phyloP scores from a whole-genome alignment of 2,113 vertebrate species.

The Myrmecophaga tridactyla region DNA sequence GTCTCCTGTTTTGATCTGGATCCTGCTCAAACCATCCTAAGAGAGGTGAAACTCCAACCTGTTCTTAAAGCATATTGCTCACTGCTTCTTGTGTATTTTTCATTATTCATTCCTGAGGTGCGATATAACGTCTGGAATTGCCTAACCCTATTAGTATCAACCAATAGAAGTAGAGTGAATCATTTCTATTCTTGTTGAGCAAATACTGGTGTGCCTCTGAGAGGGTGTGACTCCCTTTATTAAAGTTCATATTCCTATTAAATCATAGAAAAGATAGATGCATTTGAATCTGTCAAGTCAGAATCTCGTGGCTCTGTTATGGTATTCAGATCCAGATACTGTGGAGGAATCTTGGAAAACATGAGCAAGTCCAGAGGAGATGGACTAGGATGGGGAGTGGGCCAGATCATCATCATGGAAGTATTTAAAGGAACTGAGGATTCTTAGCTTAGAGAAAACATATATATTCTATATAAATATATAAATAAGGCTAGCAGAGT shows the following conservation, averaged over 20 bases:
- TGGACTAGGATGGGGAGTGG: background rate
- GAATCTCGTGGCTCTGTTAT: background rate
- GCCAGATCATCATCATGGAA: background rate
- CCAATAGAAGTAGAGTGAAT: background rate
- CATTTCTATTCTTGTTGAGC: background rate
- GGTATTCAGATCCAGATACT: background rate
- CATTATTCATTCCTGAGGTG: background rate
- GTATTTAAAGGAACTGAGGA: background rate
- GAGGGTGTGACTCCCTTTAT: background rate
- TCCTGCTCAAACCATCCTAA: background rate
- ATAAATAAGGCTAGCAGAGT: background rate
- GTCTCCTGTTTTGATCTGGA: background rate
- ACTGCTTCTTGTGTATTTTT: background rate
- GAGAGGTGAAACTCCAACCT: background rate
- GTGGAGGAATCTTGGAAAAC: background rate
- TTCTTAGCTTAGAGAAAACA: background rate
- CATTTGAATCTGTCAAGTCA: background rate
- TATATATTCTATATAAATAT: too few relatives aligned
- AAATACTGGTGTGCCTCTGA: too few relatives aligned
- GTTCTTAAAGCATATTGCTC: accelerated
- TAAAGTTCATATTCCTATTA: background rate
- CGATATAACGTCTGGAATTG: too few relatives aligned
- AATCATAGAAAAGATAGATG: background rate
- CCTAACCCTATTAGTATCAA: too few relatives aligned
- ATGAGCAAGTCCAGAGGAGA: background rate